Evolutionary conservation across 2,797 vertebrate species (phyloP).

Genomic region (Thaleichthys pacificus): DNA sequence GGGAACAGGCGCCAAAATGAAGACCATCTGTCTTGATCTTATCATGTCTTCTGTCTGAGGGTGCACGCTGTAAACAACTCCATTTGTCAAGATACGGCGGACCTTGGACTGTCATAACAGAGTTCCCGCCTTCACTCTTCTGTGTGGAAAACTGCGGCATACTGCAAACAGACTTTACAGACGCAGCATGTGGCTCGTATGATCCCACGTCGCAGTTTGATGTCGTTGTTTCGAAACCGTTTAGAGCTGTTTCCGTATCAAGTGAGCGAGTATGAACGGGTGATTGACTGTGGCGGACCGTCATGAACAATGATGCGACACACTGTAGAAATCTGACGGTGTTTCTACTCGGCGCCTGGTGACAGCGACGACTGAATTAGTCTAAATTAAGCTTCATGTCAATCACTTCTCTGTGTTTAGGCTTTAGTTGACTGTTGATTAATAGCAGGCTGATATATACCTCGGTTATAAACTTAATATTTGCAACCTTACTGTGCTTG

Average conservation of each 20-base stretch:
- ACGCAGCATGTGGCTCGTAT: not conserved
- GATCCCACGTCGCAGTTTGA: too few species aligned
- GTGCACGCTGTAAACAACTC: constrained; percentile 67
- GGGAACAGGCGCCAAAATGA: constrained; percentile 52
- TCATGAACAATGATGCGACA: not conserved
- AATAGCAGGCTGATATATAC: too few species aligned
- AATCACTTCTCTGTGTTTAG: not conserved
- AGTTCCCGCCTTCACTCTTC: constrained; percentile 21
- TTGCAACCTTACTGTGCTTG: not conserved
- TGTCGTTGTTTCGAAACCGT: not conserved
- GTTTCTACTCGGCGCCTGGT: not conserved
- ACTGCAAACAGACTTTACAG: not conserved
- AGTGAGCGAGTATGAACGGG: not conserved
- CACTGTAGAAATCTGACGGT: not conserved
- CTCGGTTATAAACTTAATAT: not conserved
- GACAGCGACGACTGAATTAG: not conserved
- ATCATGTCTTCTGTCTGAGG: constrained; percentile 55
- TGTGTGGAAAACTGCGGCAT: not conserved
- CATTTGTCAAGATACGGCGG: constrained; percentile 66
- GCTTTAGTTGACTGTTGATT: too few species aligned
- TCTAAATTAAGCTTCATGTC: not conserved
- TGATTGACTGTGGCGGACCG: not conserved
- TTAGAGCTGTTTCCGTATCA: not conserved
- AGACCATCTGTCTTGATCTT: constrained; percentile 67
- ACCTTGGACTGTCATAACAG: constrained; percentile 62